Conservation (phyloP, 2,113 vertebrate genomes). For the Micromys minutus region DNA sequence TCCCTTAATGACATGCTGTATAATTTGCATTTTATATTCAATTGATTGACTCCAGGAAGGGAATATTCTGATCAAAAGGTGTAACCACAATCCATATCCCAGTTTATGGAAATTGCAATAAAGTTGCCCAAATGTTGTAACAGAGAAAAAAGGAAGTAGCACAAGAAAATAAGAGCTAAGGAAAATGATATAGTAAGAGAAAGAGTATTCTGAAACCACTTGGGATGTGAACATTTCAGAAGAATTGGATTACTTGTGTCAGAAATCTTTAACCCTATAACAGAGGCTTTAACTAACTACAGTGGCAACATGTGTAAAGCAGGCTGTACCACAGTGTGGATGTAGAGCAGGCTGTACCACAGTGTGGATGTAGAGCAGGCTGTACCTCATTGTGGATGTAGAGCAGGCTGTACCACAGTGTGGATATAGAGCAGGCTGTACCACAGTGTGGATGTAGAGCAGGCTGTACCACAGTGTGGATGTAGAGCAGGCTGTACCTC, state of each 20-base stretch:
- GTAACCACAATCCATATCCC: background rate
- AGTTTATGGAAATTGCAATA: background rate
- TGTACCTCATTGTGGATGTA: too few relatives aligned
- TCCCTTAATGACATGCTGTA: background rate
- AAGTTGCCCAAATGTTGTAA: background rate
- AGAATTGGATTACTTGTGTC: slow-evolving; percentile 13
- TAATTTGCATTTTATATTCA: background rate
- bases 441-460: too few relatives aligned
- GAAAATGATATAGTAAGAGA: background rate
- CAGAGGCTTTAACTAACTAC: background rate
- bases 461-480: too few relatives aligned
- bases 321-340: too few relatives aligned
- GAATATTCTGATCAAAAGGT: background rate
- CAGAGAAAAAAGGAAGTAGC: slow-evolving; percentile 24
- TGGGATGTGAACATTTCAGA: background rate
- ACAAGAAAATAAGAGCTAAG: slow-evolving; percentile 29
- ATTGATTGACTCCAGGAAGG: background rate
- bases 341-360: too few relatives aligned
- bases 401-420: too few relatives aligned
- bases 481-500: too few relatives aligned
- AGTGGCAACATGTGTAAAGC: background rate
- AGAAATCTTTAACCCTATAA: slow-evolving; percentile 14
- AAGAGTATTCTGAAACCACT: background rate
- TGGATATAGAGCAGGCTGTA: too few relatives aligned
- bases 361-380: too few relatives aligned